Evolutionary conservation across 2,888 invertebrate species (phyloP).

Genomic region (Mesodorylaimus sp.): DNA sequence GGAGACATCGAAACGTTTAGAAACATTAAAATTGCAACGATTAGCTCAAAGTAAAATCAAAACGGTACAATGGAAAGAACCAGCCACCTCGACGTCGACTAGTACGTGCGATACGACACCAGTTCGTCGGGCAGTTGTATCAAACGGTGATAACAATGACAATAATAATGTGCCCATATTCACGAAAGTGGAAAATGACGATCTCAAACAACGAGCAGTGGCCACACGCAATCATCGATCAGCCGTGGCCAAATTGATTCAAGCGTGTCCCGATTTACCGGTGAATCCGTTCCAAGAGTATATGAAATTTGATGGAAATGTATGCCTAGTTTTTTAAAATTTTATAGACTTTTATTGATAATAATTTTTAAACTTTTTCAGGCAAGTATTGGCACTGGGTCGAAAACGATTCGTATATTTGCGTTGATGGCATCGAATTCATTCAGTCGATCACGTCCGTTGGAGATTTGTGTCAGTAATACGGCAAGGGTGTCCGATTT

Average conservation of each 20-base stretch:
- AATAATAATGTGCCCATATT: neutral
- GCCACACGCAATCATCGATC: neutral
- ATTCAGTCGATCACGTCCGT: neutral
- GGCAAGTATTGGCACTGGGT: too few species aligned
- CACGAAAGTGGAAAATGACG: neutral
- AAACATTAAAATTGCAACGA: neutral
- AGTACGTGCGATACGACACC: too few species aligned
- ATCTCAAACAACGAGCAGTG: too few species aligned
- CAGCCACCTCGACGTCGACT: too few species aligned
- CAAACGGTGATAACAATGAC: neutral
- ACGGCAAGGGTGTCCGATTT: conserved; percentile 67
- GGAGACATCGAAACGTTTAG: conserved; percentile 4
- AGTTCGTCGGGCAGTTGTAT: too few species aligned
- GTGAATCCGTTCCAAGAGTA: conserved; percentile 66
- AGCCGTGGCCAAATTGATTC: neutral
- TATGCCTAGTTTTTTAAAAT: conserved; percentile 17
- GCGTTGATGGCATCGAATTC: neutral
- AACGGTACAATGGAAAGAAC: conserved; percentile 1
- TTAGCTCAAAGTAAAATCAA: neutral
- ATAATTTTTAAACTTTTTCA: too few species aligned
- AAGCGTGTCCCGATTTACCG: conserved; percentile 8
- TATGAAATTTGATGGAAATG: conserved; percentile 72
- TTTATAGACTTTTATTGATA: too few species aligned
- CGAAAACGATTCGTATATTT: too few species aligned
- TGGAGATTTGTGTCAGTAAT: neutral